Base-by-base conservation (phyloP, 2,888 invertebrate species). In the Osmoderma eremita region DNA sequence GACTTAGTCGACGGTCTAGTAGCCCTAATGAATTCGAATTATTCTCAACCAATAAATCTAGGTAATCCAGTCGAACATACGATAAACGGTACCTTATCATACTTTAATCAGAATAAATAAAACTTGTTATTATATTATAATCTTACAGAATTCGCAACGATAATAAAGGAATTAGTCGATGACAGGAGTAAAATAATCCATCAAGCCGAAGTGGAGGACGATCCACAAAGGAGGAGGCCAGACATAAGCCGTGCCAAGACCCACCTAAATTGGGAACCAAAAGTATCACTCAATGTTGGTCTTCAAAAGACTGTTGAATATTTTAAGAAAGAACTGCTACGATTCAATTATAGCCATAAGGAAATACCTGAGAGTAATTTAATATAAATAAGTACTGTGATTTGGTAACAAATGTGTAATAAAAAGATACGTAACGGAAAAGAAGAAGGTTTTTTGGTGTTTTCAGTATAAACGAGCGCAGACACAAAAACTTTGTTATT, bases 21-120 rank as follows among this genome's bases (percentile, higher is more conserved):
- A 39, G 87, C 90, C 0, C 83, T 99, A 51, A 99, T 99, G 99
- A 90, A 91, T 65, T 93, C 95, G 13, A 97, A 96, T 84, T 97
- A 94, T 81, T 90, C 94, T 0, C 87, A 89, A 74, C 99, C 99
- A 4, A 90, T 99, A 1, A 99, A 99, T 83, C 84, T 99, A 69
- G 99, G 99, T 42, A 99, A 99, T 84, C 98, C 99, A 0, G 95
- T 96, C 45, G 99, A 99, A 82, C 95, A 97, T 81, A 94, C 96
- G 1, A 98, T 99, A 75, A 90, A 91, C 85, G 92, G 92, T 91
- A 51, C 13, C 51, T 45, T 8, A 8, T 45, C 18, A 8, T 3
- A 45, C 10, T 45, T 45, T 6, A 30, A 30, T 24, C 1, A 30
- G 3, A 30, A 10, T n/a, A 30, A 30, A 30, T 10, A 30, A 30